Percentiles rank a stretch among this genome's conserved stretches.
phyloP scores from a whole-genome alignment of 53 echinoderm and acorn worm genomes.

The Astropecten irregularis region DNA sequence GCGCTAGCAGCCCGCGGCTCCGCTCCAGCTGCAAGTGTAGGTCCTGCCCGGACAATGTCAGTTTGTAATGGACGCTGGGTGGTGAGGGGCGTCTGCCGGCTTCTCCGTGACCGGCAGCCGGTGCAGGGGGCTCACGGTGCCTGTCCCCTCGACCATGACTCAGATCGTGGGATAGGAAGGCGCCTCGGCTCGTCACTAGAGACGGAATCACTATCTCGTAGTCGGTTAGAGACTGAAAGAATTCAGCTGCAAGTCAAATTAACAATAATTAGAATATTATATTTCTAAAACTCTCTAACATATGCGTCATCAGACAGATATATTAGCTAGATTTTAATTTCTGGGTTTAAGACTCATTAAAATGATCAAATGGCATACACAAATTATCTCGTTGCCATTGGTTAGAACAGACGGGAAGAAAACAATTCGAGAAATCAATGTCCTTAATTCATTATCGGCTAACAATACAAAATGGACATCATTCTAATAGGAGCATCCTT shows the following conservation, averaged over 20 bases:
- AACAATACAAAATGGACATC: no score
- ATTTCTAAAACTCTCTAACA: not conserved
- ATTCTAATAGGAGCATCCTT: no score
- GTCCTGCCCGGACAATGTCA: slow-evolving; percentile 19
- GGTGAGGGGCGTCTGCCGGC: not conserved
- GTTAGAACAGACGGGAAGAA: no score
- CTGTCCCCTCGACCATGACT: not conserved
- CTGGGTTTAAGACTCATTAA: no score
- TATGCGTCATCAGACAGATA: not conserved
- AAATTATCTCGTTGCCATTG: no score
- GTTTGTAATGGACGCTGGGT: slow-evolving; percentile 17
- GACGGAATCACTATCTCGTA: slow-evolving; percentile 66
- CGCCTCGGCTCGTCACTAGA: slow-evolving; percentile 51
- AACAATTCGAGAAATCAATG: no score
- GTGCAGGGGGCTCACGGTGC: not conserved
- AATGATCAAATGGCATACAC: no score
- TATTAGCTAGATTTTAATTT: not conserved
- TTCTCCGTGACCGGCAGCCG: not conserved
- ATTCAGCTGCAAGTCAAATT: slow-evolving; percentile 44
- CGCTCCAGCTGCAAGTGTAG: slow-evolving; percentile 31
- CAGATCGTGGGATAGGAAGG: slow-evolving; percentile 59
- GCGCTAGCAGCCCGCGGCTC: slow-evolving; percentile 39
- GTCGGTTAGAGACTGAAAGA: slow-evolving; percentile 43
- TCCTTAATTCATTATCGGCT: no score
- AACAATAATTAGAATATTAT: not conserved